Evolutionary conservation across 2,888 invertebrate species (phyloP), one percentile per base, ranked within the genome.

Genomic region (Aspidiotus rigidus): DNA sequence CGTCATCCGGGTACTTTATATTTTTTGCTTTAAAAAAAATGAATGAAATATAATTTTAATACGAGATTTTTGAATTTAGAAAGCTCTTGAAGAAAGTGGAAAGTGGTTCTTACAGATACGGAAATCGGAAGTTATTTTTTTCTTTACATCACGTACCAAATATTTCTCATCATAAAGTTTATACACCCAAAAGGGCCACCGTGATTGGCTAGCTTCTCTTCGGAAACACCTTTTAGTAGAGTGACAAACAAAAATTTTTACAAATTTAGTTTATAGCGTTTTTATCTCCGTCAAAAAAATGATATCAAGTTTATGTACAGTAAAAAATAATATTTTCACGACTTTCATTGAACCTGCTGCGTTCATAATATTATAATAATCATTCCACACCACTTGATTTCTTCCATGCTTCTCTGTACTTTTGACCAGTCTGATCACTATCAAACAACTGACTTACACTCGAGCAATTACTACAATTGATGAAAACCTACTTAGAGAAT

Each of bases 101-200:
- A 6, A 49, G 6, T 11, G 49, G 53, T 28, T 57, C 67, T 39
- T 60, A 67, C 67, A 59, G 39, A 54, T 64, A 56, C 64, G 49
- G n/a, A 49, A 64, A 15, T 64, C 41, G 39, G 53, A 28, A 8
- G 44, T 28, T 1, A 67, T 17, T 60, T 67, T 67, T 11, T 76
- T 73, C 60, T 76, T 75, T 63, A 79, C 79, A 77, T 74, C 80
- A 76, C 71, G 79, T 62, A 77, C 81, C 73, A 77, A 77, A 74
- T 74, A 76, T 71, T 78, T 80, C 72, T 79, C 76, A 74, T 86
- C 84, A 74, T 86, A 87, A 74, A 84, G 82, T 72, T 82, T 81
- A 75, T 85, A 86, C 0, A 87, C 83, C 81, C 85, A 86, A 2
- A 80, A 78, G 2, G 88, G 88, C 85, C 85, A 87, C 15, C 80